Percentiles rank a stretch among this genome's conserved stretches.
phyloP scores from a whole-genome alignment of 2,888 invertebrate species.

The Polymixis lichenea region DNA sequence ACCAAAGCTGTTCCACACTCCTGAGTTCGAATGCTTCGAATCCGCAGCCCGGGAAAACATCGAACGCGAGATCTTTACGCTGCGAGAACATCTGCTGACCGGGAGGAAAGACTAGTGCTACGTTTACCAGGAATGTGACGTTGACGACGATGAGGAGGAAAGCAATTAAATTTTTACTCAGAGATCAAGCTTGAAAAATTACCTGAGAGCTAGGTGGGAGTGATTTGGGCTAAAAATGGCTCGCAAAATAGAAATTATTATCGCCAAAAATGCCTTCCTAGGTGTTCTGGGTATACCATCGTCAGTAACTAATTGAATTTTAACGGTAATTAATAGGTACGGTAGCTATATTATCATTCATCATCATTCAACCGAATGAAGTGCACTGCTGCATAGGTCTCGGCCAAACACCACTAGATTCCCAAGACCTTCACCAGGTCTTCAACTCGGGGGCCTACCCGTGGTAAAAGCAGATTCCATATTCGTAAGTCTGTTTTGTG shows the following conservation, averaged over 20 bases:
- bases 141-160: constrained; percentile 47
- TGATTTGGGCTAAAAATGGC: constrained; percentile 8
- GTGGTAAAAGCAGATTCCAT: neutral
- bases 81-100: constrained; percentile 79
- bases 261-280: constrained; percentile 1
- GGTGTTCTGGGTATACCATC: constrained; percentile 15
- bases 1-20: constrained; percentile 83
- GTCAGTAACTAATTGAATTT: neutral
- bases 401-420: neutral
- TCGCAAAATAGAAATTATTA: neutral
- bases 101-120: constrained; percentile 73
- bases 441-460: neutral
- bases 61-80: constrained; percentile 80
- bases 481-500: neutral
- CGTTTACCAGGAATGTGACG: constrained; percentile 42
- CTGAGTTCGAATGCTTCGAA: constrained; percentile 84
- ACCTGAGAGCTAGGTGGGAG: constrained; percentile 42
- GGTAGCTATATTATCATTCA: neutral
- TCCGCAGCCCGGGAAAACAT: constrained; percentile 84
- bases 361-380: constrained; percentile 15
- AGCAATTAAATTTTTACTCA: constrained; percentile 53
- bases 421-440: neutral
- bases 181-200: constrained; percentile 41
- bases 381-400: neutral
- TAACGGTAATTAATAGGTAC: constrained; percentile 1